Conservation (phyloP, 2,113 vertebrate species). For the Bos javanicus region DNA sequence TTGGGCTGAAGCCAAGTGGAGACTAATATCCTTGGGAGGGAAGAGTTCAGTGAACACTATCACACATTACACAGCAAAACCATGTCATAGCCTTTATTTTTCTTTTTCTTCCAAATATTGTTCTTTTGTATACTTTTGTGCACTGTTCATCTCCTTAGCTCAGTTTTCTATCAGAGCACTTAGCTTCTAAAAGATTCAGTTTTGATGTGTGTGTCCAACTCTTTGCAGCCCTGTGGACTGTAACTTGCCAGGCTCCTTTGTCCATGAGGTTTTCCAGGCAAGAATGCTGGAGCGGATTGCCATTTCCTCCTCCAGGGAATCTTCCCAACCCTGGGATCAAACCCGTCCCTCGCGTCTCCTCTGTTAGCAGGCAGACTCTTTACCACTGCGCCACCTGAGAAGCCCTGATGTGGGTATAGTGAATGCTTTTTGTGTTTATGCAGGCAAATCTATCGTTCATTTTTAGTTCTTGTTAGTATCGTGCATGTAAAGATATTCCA, state of each 20-base stretch:
- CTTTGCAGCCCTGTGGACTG: background rate
- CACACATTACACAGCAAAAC: background rate
- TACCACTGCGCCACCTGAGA: background rate
- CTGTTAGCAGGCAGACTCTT: background rate
- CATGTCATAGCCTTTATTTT: background rate
- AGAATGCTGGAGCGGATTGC: background rate
- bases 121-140: background rate
- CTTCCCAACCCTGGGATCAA: background rate
- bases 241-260: background rate
- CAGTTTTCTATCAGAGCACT: background rate
- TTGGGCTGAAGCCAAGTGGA: background rate
- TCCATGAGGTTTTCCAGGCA: background rate
- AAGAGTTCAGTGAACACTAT: background rate
- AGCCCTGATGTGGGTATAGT: background rate
- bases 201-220: background rate
- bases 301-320: background rate
- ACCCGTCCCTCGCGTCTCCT: fast-evolving
- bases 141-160: background rate
- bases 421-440: background rate
- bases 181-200: background rate
- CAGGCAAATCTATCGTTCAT: background rate
- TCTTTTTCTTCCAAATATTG: background rate
- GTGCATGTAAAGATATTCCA: background rate
- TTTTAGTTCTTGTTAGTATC: background rate
- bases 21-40: background rate